Evolutionary conservation across 2,113 vertebrate species (phyloP), one percentile per base, ranked within the genome.

Genomic region (Mugil cephalus): DNA sequence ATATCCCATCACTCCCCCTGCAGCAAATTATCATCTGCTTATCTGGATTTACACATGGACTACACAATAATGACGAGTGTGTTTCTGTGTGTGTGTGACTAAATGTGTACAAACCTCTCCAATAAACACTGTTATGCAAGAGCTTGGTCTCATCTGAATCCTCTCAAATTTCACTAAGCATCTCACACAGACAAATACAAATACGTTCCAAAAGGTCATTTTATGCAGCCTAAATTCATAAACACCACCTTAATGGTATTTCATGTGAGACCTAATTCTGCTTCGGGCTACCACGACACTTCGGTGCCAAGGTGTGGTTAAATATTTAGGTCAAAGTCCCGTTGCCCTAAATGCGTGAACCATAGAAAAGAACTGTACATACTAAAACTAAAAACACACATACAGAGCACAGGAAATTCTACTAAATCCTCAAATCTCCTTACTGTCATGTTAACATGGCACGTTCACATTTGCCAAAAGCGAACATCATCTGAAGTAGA

Each of bases 41-140:
- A 93, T 92, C 89, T 89, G 88, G 90, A 84, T 85, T 88, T 86
- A 84, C 52, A 75, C 73, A 82, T 21, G 10, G 6, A 69, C 69
- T 39, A 63, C 80, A 79, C 58, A 54, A 71, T 79, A 60, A 68
- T 48, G 71, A 55, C 14, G 51, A 47, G 45, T 56, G 40, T 68
- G 47, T 72, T 9, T 52, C 6, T 53, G 46, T 76, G 59, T 78
- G 39, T 65, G 62, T 56, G 45, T 65, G 62, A 36, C 34, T n/a
- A 54, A 39, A 46, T 67, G 34, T 70, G 30, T 58, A 43, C 72
- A 58, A 71, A 69, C 30, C 9, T 11, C 30, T 9, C 13, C 9
- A 11, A 43, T 40, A 58, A 36, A 58, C 1, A 14, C 35, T 4
- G 35, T 84, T 82, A 83, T 7, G 15, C 45, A 79, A 85, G 71